Evolutionary conservation across 1,140 invertebrate species (phyloP), one percentile per base, ranked within the genome.

Genomic region (Uloborus diversus): DNA sequence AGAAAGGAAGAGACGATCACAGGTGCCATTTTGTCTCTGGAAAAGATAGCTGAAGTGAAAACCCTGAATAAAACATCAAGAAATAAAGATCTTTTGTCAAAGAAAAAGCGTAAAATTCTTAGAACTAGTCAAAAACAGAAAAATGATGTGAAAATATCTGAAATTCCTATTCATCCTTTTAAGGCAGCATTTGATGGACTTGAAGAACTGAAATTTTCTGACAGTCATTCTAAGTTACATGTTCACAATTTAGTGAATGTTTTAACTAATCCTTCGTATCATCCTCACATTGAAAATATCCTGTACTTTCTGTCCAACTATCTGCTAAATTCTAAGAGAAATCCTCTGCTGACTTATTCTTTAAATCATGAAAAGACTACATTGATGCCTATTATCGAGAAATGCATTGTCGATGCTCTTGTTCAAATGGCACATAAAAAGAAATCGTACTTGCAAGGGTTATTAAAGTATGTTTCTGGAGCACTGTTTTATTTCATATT

Each of bases 291-390:
- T 17, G 9, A 17, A 13, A 42, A 9, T 42, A 9, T 30, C 7
- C 20, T 62, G 11, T 32, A 62, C 23, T 20, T 32, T 32, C 11
- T 62, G 1, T 20, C 23, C 11, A 62, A 62, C 5, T 23, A 62
- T 33, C 59, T 62, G 7, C 28, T n/a, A n/a, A 62, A 13, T 62
- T n/a, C 59, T 35, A 62, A 13, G 30, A 32, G 30, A 62, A 62
- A 62, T 35, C 59, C 59, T 32, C 20, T 62, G 59, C 14, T 62
- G n/a, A 17, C 59, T 17, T 62, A 32, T 23, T 32, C 30, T 14
- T 17, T 33, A n/a, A 32, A 28, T 4, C 4, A 4, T 62, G n/a
- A 62, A 33, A 3, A 17, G 4, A 5, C 14, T 62, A 17, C 17
- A 13, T 9, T 62, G 17, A 28, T 62, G 4, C 59, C 59, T n/a